A percentile compares a stretch with the other conserved stretches of the same genome.
Evolutionary conservation across 2,113 vertebrate genomes (phyloP).

Genomic region (Chlorodrepanis virens): DNA sequence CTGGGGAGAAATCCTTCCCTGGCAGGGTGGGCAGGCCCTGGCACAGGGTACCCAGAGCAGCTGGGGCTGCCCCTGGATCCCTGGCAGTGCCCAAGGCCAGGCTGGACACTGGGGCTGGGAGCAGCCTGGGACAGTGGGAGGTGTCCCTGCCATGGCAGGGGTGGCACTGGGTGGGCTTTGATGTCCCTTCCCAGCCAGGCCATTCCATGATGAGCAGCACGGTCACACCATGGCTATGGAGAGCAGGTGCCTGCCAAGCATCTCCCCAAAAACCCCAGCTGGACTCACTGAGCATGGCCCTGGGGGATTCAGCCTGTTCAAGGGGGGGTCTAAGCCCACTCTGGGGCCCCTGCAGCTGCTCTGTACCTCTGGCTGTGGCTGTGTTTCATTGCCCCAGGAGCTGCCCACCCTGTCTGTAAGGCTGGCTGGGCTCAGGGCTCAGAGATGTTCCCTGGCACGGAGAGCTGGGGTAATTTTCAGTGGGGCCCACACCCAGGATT

Average conservation of each 20-base stretch:
- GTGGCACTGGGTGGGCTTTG: fast-evolving
- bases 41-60: background rate
- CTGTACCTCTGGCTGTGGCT: fast-evolving
- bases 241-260: background rate
- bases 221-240: fast-evolving
- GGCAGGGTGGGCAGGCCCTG: fast-evolving
- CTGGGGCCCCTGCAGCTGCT: background rate
- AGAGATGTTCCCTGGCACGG: background rate
- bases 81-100: background rate
- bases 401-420: background rate
- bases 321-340: fast-evolving
- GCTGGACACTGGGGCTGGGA: fast-evolving
- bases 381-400: background rate
- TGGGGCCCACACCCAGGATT: conserved; percentile 37
- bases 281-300: background rate
- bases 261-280: background rate
- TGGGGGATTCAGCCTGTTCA: background rate
- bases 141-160: background rate
- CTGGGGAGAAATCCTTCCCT: fast-evolving
- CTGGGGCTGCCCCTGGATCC: background rate
- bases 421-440: background rate
- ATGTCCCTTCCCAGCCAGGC: background rate
- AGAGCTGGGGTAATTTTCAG: background rate
- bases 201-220: background rate
- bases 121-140: background rate